A percentile compares a stretch with the other conserved stretches of the same genome.
phyloP scores from a whole-genome alignment of 2,797 vertebrate species.

The Valencia hispanica region DNA sequence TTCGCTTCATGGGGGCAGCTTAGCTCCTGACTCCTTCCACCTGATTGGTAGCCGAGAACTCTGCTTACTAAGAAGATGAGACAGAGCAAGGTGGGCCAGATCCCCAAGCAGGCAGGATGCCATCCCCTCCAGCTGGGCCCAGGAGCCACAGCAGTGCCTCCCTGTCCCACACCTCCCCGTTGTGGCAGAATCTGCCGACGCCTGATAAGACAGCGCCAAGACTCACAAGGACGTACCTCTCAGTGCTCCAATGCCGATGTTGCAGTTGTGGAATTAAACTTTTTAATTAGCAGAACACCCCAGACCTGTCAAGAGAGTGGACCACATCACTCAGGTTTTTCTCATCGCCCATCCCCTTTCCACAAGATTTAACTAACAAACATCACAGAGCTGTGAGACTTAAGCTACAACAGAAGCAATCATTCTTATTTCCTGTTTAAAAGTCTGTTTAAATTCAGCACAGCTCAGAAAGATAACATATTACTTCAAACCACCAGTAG shows the following conservation, averaged over 20 bases:
- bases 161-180: constrained; percentile 61
- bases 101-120: constrained; percentile 67
- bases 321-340: constrained; percentile 63
- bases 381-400: constrained; percentile 51
- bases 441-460: constrained; percentile 52
- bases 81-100: constrained; percentile 65
- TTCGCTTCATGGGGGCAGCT: constrained; percentile 60
- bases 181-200: constrained; percentile 75
- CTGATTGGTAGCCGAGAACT: constrained; percentile 68
- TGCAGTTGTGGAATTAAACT: constrained; percentile 82
- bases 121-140: constrained; percentile 74
- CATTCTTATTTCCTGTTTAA: constrained; percentile 63
- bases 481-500: constrained; percentile 24
- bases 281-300: constrained; percentile 83
- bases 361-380: constrained; percentile 75
- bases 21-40: constrained; percentile 67
- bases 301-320: constrained; percentile 66
- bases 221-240: constrained; percentile 78
- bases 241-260: constrained; percentile 72
- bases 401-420: constrained; percentile 61
- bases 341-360: constrained; percentile 60
- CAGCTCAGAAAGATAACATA: constrained; percentile 24
- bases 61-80: constrained; percentile 64
- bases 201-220: constrained; percentile 82
- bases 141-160: constrained; percentile 55